These are phyloP conservation scores for Xanthorhoe spadicearia DNA, from an alignment of 2,888 invertebrate genomes.

Conservation along the genomic window DNA sequence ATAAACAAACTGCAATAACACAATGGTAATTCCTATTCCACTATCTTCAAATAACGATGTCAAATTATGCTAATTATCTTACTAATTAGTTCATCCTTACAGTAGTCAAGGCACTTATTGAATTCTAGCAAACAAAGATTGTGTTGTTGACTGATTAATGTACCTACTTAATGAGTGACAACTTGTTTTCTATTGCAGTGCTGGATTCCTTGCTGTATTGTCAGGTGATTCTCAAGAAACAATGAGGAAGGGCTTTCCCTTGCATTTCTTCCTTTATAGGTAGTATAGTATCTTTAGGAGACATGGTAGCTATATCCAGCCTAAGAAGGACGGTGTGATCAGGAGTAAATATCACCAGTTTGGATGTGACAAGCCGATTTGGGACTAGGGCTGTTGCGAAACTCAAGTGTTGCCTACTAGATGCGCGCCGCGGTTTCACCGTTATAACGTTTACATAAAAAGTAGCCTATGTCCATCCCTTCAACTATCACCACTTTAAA, in stretches of 20 bases:
- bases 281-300: constrained; percentile 25
- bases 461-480: too few species aligned
- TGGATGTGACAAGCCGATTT: background rate
- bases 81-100: background rate
- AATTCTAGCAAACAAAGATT: background rate
- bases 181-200: constrained; percentile 63
- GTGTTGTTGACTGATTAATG: background rate
- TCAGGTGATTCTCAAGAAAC: constrained; percentile 79
- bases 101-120: background rate
- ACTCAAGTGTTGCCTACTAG: too few species aligned
- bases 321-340: constrained; percentile 9
- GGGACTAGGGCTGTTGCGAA: too few species aligned
- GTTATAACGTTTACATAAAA: too few species aligned
- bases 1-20: background rate
- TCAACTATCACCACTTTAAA: too few species aligned
- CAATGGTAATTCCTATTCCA: background rate
- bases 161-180: background rate
- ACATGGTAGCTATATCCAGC: constrained; percentile 22
- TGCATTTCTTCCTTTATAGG: constrained; percentile 19
- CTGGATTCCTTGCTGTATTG: constrained; percentile 80
- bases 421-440: too few species aligned
- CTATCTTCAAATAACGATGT: background rate
- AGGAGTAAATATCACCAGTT: background rate
- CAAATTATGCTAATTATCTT: background rate
- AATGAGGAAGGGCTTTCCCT: constrained; percentile 49